phyloP scores from a whole-genome alignment of 2,888 invertebrate genomes.

The Pseudoips prasinana region DNA sequence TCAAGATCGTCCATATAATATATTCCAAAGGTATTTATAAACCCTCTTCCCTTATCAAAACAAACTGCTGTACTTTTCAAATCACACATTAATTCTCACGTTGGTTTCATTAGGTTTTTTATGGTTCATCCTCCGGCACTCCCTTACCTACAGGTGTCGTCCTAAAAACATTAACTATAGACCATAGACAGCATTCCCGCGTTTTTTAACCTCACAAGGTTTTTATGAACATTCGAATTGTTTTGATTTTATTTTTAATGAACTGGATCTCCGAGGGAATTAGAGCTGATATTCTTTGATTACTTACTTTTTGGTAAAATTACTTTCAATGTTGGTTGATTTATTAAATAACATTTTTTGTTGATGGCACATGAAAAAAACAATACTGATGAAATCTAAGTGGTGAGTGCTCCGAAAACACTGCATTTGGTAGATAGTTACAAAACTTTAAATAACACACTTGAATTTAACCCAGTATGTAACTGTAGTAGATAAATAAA shows the following conservation, averaged over 20 bases:
- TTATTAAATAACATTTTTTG: too few species aligned
- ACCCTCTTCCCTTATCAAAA: slow-evolving; percentile 6
- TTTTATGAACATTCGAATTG: slow-evolving; percentile 18
- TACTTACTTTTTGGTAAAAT: slow-evolving; percentile 5
- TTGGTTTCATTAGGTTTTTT: slow-evolving; percentile 57
- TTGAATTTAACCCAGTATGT: too few species aligned
- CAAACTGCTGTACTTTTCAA: slow-evolving; percentile 10
- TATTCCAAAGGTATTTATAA: not conserved
- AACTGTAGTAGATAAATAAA: too few species aligned
- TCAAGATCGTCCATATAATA: too few species aligned
- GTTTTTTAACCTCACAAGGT: slow-evolving; percentile 37
- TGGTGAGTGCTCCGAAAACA: too few species aligned
- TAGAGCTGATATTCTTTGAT: too few species aligned
- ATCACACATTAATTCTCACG: slow-evolving; percentile 53
- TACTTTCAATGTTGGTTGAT: too few species aligned
- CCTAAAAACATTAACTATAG: slow-evolving; percentile 49
- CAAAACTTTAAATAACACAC: too few species aligned
- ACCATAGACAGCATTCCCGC: slow-evolving; percentile 50
- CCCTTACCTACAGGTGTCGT: slow-evolving; percentile 62
- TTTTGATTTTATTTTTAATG: slow-evolving; percentile 21
- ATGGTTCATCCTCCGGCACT: slow-evolving; percentile 37
- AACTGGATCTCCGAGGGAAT: not conserved
- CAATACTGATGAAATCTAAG: too few species aligned
- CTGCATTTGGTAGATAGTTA: too few species aligned
- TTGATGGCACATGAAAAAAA: too few species aligned